Conservation (phyloP, 2,888 invertebrate species). For the Timandra comae region DNA sequence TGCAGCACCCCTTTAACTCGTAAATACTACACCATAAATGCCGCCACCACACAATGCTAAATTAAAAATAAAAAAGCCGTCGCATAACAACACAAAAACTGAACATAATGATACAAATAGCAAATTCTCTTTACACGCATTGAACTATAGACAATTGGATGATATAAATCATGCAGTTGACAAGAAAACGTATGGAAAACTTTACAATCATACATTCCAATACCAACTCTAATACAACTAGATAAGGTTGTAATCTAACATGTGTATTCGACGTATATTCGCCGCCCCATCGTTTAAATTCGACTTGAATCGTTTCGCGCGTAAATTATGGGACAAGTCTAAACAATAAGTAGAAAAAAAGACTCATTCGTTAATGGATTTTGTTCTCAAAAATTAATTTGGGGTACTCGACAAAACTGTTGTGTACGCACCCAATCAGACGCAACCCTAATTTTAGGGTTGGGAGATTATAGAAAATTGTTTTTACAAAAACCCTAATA, state of each 20-base stretch:
- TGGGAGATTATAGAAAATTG: constrained; percentile 11
- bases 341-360: constrained; percentile 64
- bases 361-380: constrained; percentile 71
- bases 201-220: constrained; percentile 8
- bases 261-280: constrained; percentile 32
- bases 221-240: constrained; percentile 19
- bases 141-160: constrained; percentile 67
- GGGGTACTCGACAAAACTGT: constrained; percentile 66
- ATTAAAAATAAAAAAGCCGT: constrained; percentile 64
- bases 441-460: constrained; percentile 38
- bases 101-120: constrained; percentile 54
- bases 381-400: constrained; percentile 75
- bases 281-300: constrained; percentile 70
- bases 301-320: constrained; percentile 65
- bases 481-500: too few species aligned
- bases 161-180: constrained; percentile 71
- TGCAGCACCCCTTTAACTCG: constrained; percentile 36
- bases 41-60: constrained; percentile 63
- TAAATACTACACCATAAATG: constrained; percentile 60
- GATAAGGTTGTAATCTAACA: constrained; percentile 17
- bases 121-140: constrained; percentile 71
- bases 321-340: constrained; percentile 73
- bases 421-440: constrained; percentile 66
- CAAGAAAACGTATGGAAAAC: constrained; percentile 52
- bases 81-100: constrained; percentile 57